Conservation (phyloP, 2,888 invertebrate genomes). For the Acleris laterana region DNA sequence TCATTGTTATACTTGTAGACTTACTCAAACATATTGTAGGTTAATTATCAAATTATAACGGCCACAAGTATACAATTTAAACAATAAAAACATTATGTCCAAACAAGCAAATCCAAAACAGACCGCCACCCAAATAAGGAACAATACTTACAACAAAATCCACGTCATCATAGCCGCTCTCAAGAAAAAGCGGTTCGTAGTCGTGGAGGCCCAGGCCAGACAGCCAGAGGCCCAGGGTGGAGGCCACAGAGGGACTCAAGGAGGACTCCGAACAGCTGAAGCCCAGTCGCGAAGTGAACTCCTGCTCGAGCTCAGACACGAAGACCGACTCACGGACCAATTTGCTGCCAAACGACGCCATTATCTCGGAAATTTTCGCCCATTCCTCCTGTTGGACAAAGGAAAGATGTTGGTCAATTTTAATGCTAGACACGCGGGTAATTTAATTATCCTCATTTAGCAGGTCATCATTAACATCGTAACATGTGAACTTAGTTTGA, state of each 20-base stretch:
- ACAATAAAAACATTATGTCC: neutral
- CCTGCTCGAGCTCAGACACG: constrained; percentile 91
- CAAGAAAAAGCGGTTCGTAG: constrained; percentile 92
- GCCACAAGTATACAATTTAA: neutral
- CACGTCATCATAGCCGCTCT: constrained; percentile 95
- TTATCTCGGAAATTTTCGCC: constrained; percentile 97
- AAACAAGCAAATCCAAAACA: neutral
- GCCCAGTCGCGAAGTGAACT: constrained; percentile 89
- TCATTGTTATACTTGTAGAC: neutral
- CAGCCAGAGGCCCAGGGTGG: constrained; percentile 91
- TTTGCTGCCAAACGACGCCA: constrained; percentile 96
- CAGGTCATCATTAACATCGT: too few species aligned
- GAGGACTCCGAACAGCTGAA: constrained; percentile 83
- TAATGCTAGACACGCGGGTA: neutral
- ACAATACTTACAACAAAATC: constrained; percentile 93
- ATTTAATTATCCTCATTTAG: too few species aligned
- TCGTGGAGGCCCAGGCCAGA: constrained; percentile 90
- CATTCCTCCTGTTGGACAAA: constrained; percentile 91
- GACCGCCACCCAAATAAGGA: too few species aligned
- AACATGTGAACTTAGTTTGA: too few species aligned
- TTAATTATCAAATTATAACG: neutral
- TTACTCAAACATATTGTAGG: neutral
- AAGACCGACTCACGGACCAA: constrained; percentile 91
- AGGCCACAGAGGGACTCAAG: constrained; percentile 85
- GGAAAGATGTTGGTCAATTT: neutral